phyloP scores from a whole-genome alignment of 2,797 vertebrate genomes.

The Anguilla anguilla region DNA sequence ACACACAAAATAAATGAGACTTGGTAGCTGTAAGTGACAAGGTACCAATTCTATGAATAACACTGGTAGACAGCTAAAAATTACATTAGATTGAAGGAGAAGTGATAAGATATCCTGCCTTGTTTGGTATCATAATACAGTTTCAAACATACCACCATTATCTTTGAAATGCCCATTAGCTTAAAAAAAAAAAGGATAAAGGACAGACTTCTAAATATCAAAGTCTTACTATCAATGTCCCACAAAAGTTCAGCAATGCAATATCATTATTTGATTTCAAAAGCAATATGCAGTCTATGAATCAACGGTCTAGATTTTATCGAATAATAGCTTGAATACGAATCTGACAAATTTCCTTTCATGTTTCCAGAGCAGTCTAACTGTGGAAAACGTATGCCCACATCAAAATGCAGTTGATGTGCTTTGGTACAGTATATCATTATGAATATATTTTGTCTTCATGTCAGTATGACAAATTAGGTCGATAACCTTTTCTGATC shows the following conservation, averaged over 20 bases:
- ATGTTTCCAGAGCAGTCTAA: background rate
- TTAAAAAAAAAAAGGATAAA: too few relatives aligned
- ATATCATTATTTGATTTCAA: background rate
- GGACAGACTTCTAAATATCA: too few relatives aligned
- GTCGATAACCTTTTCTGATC: background rate
- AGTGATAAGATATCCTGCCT: background rate
- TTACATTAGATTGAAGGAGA: too few relatives aligned
- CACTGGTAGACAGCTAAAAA: too few relatives aligned
- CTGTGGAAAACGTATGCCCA: background rate
- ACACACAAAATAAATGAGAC: background rate
- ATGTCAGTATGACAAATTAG: background rate
- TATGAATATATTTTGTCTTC: background rate
- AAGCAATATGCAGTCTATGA: background rate
- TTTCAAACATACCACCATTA: background rate
- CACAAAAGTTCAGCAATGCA: background rate
- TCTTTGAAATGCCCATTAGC: background rate
- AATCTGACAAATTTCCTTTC: background rate
- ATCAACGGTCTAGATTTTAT: background rate
- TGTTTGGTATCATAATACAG: background rate
- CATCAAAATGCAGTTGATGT: background rate
- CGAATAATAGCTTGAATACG: background rate
- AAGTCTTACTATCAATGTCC: background rate
- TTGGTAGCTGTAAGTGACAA: too few relatives aligned
- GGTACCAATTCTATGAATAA: too few relatives aligned
- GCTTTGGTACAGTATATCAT: background rate